Conservation (phyloP, 2,888 invertebrate genomes). For the Catotricha subobsoleta region DNA sequence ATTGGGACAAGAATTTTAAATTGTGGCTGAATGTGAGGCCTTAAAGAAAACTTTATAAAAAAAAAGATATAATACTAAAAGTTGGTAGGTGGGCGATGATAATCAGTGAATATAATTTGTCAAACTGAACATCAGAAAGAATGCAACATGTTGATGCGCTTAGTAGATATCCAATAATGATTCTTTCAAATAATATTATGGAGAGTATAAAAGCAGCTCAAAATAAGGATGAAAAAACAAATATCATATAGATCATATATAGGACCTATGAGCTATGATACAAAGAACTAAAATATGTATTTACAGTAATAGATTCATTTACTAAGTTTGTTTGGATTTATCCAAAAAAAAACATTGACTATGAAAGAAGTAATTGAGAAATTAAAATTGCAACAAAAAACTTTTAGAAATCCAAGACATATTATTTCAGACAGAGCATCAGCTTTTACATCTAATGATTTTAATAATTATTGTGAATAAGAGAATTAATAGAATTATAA, state of each 20-base stretch:
- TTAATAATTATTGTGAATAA: no score
- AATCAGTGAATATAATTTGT: not conserved
- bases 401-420: slow-evolving; percentile 19
- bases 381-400: slow-evolving; percentile 16
- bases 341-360: slow-evolving; percentile 16
- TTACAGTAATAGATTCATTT: slow-evolving; percentile 16
- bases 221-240: slow-evolving; percentile 10
- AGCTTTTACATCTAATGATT: no score
- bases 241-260: slow-evolving; percentile 18
- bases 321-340: slow-evolving; percentile 22
- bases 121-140: slow-evolving; percentile 2
- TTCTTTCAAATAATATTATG: no score
- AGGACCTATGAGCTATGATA: slow-evolving; percentile 16
- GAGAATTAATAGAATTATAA: not conserved
- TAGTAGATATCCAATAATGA: slow-evolving; percentile 12
- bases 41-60: not conserved
- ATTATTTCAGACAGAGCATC: slow-evolving; percentile 17
- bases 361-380: slow-evolving; percentile 17
- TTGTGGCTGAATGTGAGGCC: not conserved
- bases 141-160: slow-evolving; percentile 19
- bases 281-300: slow-evolving; percentile 17
- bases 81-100: not conserved
- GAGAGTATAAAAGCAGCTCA: no score
- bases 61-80: not conserved
- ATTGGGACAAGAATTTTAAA: not conserved